Evolutionary conservation across 2,888 invertebrate genomes (phyloP).

Genomic region (Apodemia mormo): DNA sequence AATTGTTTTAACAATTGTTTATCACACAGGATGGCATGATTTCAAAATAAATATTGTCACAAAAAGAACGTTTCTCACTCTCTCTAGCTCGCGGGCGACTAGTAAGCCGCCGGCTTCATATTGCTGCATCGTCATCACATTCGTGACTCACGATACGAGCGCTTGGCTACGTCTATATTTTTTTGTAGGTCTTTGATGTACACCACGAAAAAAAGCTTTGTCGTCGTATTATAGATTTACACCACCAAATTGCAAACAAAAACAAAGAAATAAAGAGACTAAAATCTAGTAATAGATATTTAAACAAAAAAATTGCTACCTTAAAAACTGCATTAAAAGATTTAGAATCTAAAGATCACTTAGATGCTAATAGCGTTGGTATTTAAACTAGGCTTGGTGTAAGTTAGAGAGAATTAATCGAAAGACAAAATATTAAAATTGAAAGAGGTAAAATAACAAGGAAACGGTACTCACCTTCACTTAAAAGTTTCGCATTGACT

Average conservation of each 20-base stretch:
- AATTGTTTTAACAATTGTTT: too few relatives aligned
- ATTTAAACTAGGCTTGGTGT: conserved; percentile 1
- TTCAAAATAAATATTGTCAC: too few relatives aligned
- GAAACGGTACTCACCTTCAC: conserved; percentile 1
- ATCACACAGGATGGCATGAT: too few relatives aligned
- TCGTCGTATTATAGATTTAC: conserved; percentile 8
- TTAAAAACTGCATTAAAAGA: conserved; percentile 10
- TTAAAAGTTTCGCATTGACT: background rate
- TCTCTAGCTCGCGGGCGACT: too few relatives aligned
- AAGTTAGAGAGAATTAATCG: conserved; percentile 1
- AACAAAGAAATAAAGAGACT: conserved; percentile 10
- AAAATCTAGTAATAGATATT: conserved; percentile 8
- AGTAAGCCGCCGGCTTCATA: too few relatives aligned
- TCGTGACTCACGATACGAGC: too few relatives aligned
- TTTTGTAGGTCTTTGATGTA: too few relatives aligned
- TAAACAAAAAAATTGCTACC: conserved; percentile 1
- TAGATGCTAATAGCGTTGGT: background rate
- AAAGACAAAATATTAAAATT: conserved; percentile 3
- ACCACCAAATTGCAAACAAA: conserved; percentile 7
- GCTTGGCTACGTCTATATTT: too few relatives aligned
- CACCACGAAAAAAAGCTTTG: conserved; percentile 8
- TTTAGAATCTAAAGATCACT: conserved; percentile 6
- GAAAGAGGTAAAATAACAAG: background rate
- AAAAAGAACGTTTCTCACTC: too few relatives aligned
- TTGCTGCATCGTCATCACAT: too few relatives aligned